Evolutionary conservation across 2,113 vertebrate species (phyloP), one percentile per base, ranked within the genome.

Genomic region (Heteronetta atricapilla): DNA sequence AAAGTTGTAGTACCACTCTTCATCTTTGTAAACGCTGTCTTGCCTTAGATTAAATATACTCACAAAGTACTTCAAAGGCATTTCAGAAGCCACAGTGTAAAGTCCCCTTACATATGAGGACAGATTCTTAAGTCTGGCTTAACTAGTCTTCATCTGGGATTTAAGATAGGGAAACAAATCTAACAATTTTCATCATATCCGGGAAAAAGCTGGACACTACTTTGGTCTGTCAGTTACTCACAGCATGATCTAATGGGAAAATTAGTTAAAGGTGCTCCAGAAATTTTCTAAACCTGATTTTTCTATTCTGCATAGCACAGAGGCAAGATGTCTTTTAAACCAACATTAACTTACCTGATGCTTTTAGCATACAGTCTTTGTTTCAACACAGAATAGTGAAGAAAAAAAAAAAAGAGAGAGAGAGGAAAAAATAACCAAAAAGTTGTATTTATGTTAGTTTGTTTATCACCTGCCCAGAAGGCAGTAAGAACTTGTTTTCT

Each of bases 341-440:
- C 21, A 13, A 31, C 6, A 74, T 74, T 19, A 13, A 22, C 10
- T 80, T 67, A 18, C 13, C 42, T 0, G 0, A 5, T n/a, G 2
- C 4, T 10, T 48, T 83, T 83, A 68, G 10, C 3, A 53, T 7
- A 4, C 2, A 31, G 63, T 3, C 10, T 36, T 29, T 17, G 14
- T 62, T 83, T 84, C 36, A 69, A 74, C 6, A 36, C 8, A 62
- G 7, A 50, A 3, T 44, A 69, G 11, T 55, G 22, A 86, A 50
- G 6, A 55, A 11, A 31, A 42, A 50, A 90, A 75, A 52, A 20
- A 10, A 21, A 17, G 40, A 40, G 40, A 40, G 40, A 40, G 23
- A 31, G 25, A 17, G 31, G 5, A 17, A 15, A 33, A 76, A 28
- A 16, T 28, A n/a, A 67, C 31, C 2, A 16, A 31, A 7, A 10